phyloP scores from a whole-genome alignment of 92 coral and sea anemone genomes.

The Phenganax subtilis region DNA sequence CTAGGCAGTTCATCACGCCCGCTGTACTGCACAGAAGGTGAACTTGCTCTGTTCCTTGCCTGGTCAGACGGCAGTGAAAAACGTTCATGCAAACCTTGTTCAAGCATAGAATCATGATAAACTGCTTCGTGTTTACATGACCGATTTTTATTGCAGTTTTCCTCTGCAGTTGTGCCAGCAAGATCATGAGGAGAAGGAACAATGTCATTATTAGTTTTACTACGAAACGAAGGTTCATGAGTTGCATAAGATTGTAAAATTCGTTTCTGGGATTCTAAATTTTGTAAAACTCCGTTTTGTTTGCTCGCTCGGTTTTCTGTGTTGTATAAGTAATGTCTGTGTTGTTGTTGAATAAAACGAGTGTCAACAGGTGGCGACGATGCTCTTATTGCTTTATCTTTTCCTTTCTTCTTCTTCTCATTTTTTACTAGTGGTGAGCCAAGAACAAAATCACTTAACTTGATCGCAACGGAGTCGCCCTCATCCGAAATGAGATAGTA shows the following conservation, averaged over 20 bases:
- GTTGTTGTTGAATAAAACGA: neutral
- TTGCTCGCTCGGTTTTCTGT: constrained; percentile 19
- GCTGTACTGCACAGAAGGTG: neutral
- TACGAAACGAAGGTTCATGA: constrained; percentile 8
- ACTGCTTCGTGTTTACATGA: neutral
- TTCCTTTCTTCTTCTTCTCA: constrained; percentile 17
- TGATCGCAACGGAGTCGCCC: constrained; percentile 35
- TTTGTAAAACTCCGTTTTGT: constrained; percentile 12
- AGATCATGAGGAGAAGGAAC: neutral
- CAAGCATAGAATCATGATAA: neutral
- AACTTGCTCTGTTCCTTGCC: constrained; percentile 12
- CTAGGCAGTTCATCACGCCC: neutral
- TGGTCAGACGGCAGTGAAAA: neutral
- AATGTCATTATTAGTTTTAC: neutral
- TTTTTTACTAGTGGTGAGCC: constrained; percentile 7
- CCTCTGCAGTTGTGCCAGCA: neutral
- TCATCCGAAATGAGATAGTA: constrained; percentile 33
- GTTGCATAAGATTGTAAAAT: neutral
- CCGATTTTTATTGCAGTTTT: neutral
- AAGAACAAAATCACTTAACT: constrained; percentile 32
- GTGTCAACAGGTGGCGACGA: constrained; percentile 34
- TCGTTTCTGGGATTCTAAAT: constrained; percentile 11
- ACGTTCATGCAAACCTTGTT: constrained; percentile 11
- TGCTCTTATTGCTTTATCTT: neutral
- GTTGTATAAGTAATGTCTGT: constrained; percentile 16